Conservation (phyloP, 2,797 vertebrate genomes). For the Spondyliosoma cantharus region DNA sequence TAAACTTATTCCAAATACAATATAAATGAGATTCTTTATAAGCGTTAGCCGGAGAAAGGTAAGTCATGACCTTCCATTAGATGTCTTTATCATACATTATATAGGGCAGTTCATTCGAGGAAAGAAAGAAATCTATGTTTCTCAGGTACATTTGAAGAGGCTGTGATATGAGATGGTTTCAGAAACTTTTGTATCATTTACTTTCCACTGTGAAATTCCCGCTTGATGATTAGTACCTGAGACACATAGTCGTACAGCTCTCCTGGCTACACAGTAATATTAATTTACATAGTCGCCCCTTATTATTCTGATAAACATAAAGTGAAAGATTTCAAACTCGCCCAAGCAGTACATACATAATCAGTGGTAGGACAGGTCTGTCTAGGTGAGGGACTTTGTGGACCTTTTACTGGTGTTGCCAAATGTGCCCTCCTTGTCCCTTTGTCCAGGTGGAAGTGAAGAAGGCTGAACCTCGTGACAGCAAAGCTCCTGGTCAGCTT, state of each 20-base stretch:
- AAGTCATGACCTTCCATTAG: slow-evolving; percentile 98
- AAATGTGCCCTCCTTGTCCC: slow-evolving; percentile 84
- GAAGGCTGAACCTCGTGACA: slow-evolving; percentile 97
- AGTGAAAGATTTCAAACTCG: slow-evolving; percentile 85
- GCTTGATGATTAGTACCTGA: slow-evolving; percentile 87
- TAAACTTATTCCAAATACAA: slow-evolving; percentile 89
- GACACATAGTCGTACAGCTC: slow-evolving; percentile 88
- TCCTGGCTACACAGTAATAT: slow-evolving; percentile 69
- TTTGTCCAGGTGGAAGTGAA: slow-evolving; percentile 99
- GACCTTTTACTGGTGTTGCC: slow-evolving; percentile 73
- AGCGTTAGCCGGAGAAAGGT: slow-evolving; percentile 98
- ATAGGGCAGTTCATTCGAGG: slow-evolving; percentile 76
- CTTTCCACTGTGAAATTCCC: slow-evolving; percentile 5
- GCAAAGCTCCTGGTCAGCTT: slow-evolving; percentile 95
- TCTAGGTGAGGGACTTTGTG: slow-evolving; percentile 81
- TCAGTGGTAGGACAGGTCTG: slow-evolving; percentile 86
- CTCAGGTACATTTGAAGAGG: slow-evolving; percentile 88
- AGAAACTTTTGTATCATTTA: slow-evolving; percentile 1
- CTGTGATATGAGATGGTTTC: slow-evolving; percentile 14
- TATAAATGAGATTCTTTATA: slow-evolving; percentile 92
- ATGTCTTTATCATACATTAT: slow-evolving; percentile 81
- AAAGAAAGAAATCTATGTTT: slow-evolving; percentile 87
- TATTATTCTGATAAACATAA: slow-evolving; percentile 85
- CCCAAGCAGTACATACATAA: slow-evolving; percentile 82
- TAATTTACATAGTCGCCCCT: slow-evolving; percentile 65